These are phyloP conservation scores for Rhingia campestris DNA, from an alignment of 2,888 invertebrate genomes.

Conservation along the genomic window DNA sequence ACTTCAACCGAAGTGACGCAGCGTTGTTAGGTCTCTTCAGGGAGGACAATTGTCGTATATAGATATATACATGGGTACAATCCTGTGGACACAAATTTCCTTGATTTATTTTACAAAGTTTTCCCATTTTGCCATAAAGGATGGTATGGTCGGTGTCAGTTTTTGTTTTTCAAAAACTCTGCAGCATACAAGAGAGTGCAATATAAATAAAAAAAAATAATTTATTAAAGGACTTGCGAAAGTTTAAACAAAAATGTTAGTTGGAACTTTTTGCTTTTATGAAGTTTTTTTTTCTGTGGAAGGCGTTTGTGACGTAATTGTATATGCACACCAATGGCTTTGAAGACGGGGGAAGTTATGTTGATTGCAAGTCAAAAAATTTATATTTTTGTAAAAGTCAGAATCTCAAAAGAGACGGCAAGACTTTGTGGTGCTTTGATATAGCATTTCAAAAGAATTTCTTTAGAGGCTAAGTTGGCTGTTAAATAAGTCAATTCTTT, in stretches of 20 bases:
- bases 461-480: no score
- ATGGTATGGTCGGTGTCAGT: background rate
- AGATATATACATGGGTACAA: background rate
- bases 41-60: conserved; percentile 15
- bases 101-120: conserved; percentile 51
- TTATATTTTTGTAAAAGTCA: no score
- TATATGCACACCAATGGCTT: background rate
- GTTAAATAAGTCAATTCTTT: no score
- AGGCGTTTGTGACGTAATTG: background rate
- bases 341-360: no score
- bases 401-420: no score
- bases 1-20: background rate
- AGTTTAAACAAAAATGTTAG: conserved; percentile 29
- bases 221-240: conserved; percentile 52
- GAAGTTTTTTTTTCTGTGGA: background rate
- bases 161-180: background rate
- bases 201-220: conserved; percentile 35
- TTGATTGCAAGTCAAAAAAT: no score
- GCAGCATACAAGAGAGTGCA: background rate
- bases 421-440: no score
- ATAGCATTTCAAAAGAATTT: no score
- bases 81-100: conserved; percentile 12
- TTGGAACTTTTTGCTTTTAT: conserved; percentile 9
- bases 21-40: background rate
- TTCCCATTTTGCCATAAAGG: conserved; percentile 36